Evolutionary conservation across 2,113 vertebrate species (phyloP), one percentile per base, ranked within the genome.

Genomic region (Calyptomena viridis): DNA sequence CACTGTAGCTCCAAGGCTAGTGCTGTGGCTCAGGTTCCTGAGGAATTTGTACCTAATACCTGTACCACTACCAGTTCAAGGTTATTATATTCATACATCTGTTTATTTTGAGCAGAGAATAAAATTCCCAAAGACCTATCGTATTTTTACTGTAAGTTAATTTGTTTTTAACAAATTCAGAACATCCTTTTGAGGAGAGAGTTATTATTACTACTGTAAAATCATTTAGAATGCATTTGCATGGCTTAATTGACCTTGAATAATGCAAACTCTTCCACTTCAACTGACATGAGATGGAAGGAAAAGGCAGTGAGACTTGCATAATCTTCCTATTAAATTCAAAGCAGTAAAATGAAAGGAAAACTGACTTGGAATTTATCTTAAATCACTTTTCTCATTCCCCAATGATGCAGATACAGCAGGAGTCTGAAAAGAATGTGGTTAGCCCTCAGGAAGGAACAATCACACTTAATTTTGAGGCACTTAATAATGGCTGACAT

Each of bases 211-310:
- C 66, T 78, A 52, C 85, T 94, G 84, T 89, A 91, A 92, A 96
- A 95, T 93, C 74, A 84, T 91, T 92, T 94, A 86, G 77, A 93
- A 91, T 93, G 59, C 91, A 93, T 96, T 96, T 97, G 79, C 87
- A 59, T 90, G 39, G 78, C 83, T 95, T 96, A 96, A 96, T 90
- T 93, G 82, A 90, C 91, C 83, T 95, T 96, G 91, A 94, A 91
- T 94, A 95, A 93, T 95, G 79, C 52, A 60, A 75, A 90, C 40
- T 88, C 82, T 96, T 94, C 75, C 67, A 67, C 76, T 93, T 35
- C 0, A 0, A 17, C 49, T 93, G 82, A 88, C 64, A 44, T 56
- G 63, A 95, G 87, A 77, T 80, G 47, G 87, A 90, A 90, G n/a
- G 37, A 91, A 90, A 79, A 95, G 42, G 78, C 78, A 92, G 68